A percentile compares a stretch with the other conserved stretches of the same genome.
phyloP scores from a whole-genome alignment of 2,888 invertebrate genomes.

The Cerastis rubricosa region DNA sequence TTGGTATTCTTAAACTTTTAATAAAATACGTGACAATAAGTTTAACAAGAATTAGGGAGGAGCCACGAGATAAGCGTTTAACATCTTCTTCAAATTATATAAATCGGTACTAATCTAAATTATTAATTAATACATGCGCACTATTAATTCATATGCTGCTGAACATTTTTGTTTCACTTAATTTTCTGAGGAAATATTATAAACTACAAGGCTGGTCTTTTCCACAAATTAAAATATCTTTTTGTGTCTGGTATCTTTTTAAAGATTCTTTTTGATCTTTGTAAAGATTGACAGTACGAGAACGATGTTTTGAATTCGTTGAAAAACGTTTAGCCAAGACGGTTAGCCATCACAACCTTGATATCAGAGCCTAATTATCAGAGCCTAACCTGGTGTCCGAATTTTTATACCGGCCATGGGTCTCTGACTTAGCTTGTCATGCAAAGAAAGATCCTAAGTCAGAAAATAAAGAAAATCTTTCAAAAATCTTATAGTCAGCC shows the following conservation, averaged over 20 bases:
- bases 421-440: too few species aligned
- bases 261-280: too few species aligned
- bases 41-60: constrained; percentile 53
- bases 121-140: background rate
- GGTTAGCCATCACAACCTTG: background rate
- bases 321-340: background rate
- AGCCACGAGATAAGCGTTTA: constrained; percentile 31
- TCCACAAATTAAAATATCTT: background rate
- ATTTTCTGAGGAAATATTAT: background rate
- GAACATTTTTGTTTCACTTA: background rate
- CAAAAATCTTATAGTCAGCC: too few species aligned
- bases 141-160: background rate
- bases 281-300: background rate
- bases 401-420: too few species aligned
- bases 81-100: background rate
- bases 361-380: too few species aligned
- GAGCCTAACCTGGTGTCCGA: too few species aligned
- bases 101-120: background rate
- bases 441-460: background rate
- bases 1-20: constrained; percentile 61
- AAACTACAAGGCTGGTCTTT: background rate
- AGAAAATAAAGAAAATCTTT: background rate
- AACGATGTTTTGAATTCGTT: background rate
- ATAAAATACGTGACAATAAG: constrained; percentile 73
- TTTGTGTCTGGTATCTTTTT: background rate